Conservation (phyloP, 2,888 invertebrate genomes). For the Watsonalla binaria region DNA sequence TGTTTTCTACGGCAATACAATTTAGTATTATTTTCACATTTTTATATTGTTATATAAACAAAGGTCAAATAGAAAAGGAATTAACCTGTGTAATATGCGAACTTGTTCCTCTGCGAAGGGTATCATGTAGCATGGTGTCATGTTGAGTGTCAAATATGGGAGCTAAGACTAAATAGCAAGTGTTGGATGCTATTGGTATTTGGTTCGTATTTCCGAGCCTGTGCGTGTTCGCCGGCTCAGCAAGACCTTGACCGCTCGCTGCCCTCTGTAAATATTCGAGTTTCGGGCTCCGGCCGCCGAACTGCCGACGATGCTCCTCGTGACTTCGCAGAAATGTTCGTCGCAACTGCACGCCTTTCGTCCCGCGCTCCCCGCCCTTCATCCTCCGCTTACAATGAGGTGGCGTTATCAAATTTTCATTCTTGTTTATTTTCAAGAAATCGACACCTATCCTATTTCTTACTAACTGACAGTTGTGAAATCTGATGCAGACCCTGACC, state of each 20-base stretch:
- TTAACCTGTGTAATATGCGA: not conserved
- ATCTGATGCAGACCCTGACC: slow-evolving; percentile 13
- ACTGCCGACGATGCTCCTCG: slow-evolving; percentile 45
- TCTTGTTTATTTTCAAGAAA: not conserved
- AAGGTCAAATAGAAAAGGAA: too few species aligned
- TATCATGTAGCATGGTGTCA: not conserved
- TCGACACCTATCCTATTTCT: not conserved
- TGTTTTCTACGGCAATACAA: too few species aligned
- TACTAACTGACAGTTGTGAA: not conserved
- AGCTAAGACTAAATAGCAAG: slow-evolving; percentile 27
- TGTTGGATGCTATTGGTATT: slow-evolving; percentile 6
- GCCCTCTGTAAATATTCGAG: slow-evolving; percentile 35
- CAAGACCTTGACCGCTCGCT: slow-evolving; percentile 62
- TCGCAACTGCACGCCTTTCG: slow-evolving; percentile 17
- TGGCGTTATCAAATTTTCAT: slow-evolving; percentile 32
- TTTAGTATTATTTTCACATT: too few species aligned
- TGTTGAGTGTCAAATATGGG: slow-evolving; percentile 26
- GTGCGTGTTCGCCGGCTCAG: slow-evolving; percentile 39
- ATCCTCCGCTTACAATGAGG: slow-evolving; percentile 45
- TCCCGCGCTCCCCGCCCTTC: slow-evolving; percentile 12
- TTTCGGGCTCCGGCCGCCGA: slow-evolving; percentile 25
- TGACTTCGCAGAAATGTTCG: slow-evolving; percentile 47
- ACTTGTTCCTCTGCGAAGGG: not conserved
- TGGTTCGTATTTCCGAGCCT: slow-evolving; percentile 49
- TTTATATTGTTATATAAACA: too few species aligned